Evolutionary conservation across 2,797 vertebrate species (phyloP), one percentile per base, ranked within the genome.

Genomic region (Pangasius sanitwongsei): DNA sequence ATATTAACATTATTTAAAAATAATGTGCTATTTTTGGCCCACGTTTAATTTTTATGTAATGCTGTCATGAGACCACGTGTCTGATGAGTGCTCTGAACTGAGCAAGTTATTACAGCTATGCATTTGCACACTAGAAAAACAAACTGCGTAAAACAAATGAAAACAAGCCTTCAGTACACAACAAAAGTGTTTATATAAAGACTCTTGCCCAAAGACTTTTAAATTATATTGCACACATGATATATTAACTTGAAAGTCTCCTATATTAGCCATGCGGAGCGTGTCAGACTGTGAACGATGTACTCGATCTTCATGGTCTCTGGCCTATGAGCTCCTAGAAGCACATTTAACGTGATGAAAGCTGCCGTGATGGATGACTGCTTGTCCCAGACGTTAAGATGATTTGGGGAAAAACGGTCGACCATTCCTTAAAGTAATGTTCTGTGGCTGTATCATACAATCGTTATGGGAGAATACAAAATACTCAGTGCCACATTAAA

Each of bases 291-390:
- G 81, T 74, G 20, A 88, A 77, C 48, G 61, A 86, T 80, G 72
- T 28, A 65, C 85, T 50, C 25, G 81, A 85, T 70, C 65, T 70
- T 85, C 67, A 53, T 34, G 59, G 48, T 85, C 65, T 34, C 44
- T 13, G 65, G 83, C n/a, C 13, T 70, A 70, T 13, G 20, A 55
- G 83, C 18, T 85, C 83, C 31, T 70, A 5, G 20, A 55, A 85
- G n/a, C 65, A 55, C 31, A 55, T 85, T 85, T 55, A 85, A 85
- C 31, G 12, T 85, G 48, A 85, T 70, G 65, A 70, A 55, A 70
- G n/a, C 65, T 53, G 63, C n/a, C 12, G 44, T 55, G 83, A 85
- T 85, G 63, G 83, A 69, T 70, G 63, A 53, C 83, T 69, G 44
- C 83, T 85, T 34, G 11, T 13, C 48, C 23, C 48, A 69, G 44